Evolutionary conservation across 1,140 invertebrate species (phyloP), one percentile per base, ranked within the genome.

Genomic region (Lepidostoma basale): DNA sequence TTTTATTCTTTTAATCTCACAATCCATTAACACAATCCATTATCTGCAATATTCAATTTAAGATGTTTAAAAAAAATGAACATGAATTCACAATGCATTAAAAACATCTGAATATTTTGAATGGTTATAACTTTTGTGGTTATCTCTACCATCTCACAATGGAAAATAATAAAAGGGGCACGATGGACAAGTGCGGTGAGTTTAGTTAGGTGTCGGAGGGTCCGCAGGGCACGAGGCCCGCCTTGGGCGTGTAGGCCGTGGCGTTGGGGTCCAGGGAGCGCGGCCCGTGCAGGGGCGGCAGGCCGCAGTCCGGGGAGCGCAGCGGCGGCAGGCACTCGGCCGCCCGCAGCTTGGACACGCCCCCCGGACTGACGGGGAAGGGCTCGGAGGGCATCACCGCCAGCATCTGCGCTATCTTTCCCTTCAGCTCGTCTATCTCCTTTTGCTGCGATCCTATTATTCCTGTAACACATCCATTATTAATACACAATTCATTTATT

Each of bases 401-500:
- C 79, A 97, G 84, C 74, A 96, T 90, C 82, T 98, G 95, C 52
- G 94, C 93, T 74, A 94, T 91, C 82, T 94, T 94, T 59, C 88
- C 87, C 81, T 97, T 97, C 73, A 97, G 85, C 75, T 95, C 91
- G 74, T 92, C 90, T 70, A 97, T 92, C 82, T 97, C 94, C 78
- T 92, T 92, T 70, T 97, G 95, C 82, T 94, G 92, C 70, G 87
- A 84, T 70, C 88, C 85, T 75, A 94, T 89, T 74, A 90, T 75
- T 81, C 81, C 94, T 96, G 76, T 33, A 33, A 6, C 12, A 33
- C 5, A 33, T 33, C 30, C 30, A 33, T 12, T 6, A 33, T 33
- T n/a, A n/a, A n/a, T n/a, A n/a, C n/a, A n/a, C n/a, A n/a, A n/a
- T n/a, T n/a, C n/a, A n/a, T n/a, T n/a, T n/a, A n/a, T n/a, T n/a